Evolutionary conservation across 2,113 vertebrate species (phyloP).

Genomic region (Seriola dumerili): DNA sequence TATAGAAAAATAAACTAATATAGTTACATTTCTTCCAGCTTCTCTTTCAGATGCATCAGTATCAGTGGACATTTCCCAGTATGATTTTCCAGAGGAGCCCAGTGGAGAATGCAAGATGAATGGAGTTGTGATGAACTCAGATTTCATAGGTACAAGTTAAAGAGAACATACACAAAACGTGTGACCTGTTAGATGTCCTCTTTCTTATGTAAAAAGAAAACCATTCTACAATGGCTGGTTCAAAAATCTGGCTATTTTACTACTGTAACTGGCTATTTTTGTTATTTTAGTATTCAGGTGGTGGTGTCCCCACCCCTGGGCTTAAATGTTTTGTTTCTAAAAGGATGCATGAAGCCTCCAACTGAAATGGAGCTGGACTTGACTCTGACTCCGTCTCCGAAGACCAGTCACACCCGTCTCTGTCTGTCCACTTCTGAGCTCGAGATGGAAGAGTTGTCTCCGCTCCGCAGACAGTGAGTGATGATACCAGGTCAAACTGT

Average conservation of each 20-base stretch:
- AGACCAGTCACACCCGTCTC: slow-evolving; percentile 13
- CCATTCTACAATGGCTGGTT: not conserved
- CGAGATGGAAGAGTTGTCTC: slow-evolving; percentile 57
- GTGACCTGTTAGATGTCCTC: not conserved
- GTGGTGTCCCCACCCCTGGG: too few species aligned
- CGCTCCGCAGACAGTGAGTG: slow-evolving; percentile 63
- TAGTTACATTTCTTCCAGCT: not conserved
- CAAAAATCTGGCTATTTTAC: not conserved
- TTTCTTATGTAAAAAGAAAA: not conserved
- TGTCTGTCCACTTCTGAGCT: slow-evolving; percentile 52
- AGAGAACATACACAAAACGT: not conserved
- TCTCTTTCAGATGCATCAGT: slow-evolving; percentile 15
- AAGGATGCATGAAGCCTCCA: slow-evolving; percentile 56
- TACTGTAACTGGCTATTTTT: too few species aligned
- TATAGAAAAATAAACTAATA: not conserved
- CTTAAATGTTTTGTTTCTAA: slow-evolving; percentile 5
- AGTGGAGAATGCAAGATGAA: not conserved
- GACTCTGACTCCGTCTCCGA: slow-evolving; percentile 52
- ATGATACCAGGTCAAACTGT: not conserved
- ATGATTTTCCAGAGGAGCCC: slow-evolving; percentile 8
- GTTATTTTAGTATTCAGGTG: too few species aligned
- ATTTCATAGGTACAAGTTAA: slow-evolving; percentile 57
- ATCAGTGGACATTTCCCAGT: slow-evolving; percentile 52
- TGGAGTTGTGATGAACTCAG: slow-evolving; percentile 24
- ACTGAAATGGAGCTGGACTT: slow-evolving; percentile 79